A percentile compares a stretch with the other conserved stretches of the same genome.
phyloP scores from a whole-genome alignment of 2,113 vertebrate genomes.

The Nycticebus coucang region DNA sequence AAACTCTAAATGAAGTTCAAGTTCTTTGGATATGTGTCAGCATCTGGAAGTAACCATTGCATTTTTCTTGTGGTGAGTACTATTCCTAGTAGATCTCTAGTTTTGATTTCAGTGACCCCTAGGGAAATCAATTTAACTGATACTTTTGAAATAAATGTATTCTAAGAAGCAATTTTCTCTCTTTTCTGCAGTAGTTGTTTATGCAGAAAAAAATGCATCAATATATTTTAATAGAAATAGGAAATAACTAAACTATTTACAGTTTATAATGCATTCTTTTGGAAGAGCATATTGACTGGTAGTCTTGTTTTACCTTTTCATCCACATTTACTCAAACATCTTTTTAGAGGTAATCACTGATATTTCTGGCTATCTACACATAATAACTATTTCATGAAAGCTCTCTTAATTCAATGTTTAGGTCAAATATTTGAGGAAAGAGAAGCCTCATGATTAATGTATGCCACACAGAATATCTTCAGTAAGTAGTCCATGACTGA shows the following conservation, averaged over 20 bases:
- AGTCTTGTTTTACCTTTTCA: slow-evolving; percentile 23
- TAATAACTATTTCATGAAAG: not conserved
- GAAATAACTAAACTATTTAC: not conserved
- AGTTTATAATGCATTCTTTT: not conserved
- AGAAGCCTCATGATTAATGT: not conserved
- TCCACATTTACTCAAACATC: not conserved
- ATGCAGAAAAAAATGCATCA: not conserved
- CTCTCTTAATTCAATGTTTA: not conserved
- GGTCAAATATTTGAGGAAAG: not conserved
- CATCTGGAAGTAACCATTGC: not conserved
- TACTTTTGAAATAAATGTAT: slow-evolving; percentile 42
- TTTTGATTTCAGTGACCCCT: not conserved
- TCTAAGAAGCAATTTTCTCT: not conserved
- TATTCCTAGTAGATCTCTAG: not conserved
- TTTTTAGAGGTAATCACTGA: not conserved
- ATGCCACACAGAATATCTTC: not conserved
- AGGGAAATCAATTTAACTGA: slow-evolving; percentile 13
- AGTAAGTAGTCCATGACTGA: not conserved
- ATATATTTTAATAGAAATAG: slow-evolving; percentile 32
- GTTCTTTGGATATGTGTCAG: not conserved
- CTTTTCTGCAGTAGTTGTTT: not conserved
- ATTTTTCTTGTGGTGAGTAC: not conserved
- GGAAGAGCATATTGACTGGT: not conserved
- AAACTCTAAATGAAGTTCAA: slow-evolving; percentile 23
- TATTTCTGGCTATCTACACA: not conserved